These are phyloP conservation scores for Trachops cirrhosus DNA, from an alignment of 2,797 vertebrate species.

Conservation along the genomic window DNA sequence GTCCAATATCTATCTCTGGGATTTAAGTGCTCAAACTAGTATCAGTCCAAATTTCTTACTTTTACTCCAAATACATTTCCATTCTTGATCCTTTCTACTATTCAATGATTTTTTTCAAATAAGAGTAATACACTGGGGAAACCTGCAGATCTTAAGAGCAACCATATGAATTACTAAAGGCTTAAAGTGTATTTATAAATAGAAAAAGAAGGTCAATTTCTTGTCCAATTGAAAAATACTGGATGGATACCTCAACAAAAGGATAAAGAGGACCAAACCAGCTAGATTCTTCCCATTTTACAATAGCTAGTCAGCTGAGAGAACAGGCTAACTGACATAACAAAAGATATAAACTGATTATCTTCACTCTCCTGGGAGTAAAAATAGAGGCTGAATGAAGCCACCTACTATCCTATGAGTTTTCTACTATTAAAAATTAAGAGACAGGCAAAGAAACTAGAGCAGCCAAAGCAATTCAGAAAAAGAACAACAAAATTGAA, in stretches of 20 bases:
- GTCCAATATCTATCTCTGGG: not conserved
- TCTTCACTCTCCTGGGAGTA: not conserved
- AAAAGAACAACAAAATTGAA: not conserved
- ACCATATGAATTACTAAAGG: slow-evolving; percentile 3
- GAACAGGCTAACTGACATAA: not conserved
- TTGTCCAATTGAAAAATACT: slow-evolving; percentile 23
- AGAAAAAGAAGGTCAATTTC: not conserved
- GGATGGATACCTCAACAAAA: not conserved
- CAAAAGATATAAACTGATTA: not conserved
- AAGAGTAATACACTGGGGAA: not conserved
- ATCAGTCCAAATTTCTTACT: not conserved
- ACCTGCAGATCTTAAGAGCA: not conserved
- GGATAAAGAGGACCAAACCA: not conserved
- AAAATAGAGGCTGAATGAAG: not conserved
- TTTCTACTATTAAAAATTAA: not conserved
- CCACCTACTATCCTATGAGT: not conserved
- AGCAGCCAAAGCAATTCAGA: not conserved
- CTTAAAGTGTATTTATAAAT: not conserved
- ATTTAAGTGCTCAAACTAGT: not conserved
- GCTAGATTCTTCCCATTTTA: not conserved
- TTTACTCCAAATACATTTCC: not conserved
- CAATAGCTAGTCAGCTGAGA: not conserved
- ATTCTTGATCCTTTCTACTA: not conserved
- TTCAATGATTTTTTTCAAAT: not conserved
- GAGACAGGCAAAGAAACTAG: not conserved